Conservation (phyloP, 2,113 vertebrate genomes). For the Physeter macrocephalus region DNA sequence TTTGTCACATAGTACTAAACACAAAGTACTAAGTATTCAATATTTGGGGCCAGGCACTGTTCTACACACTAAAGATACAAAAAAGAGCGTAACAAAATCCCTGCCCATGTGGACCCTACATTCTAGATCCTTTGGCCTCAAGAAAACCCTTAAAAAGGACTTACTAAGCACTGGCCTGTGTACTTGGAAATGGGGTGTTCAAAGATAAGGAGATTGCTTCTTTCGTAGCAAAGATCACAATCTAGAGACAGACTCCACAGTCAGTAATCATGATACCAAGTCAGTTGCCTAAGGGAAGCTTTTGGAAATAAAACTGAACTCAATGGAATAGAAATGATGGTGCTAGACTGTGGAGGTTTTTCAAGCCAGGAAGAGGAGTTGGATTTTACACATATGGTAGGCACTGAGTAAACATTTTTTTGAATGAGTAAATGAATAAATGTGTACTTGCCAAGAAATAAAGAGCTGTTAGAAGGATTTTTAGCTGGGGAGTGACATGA, state of each 20-base stretch:
- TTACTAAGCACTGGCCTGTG: background rate
- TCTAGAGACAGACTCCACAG: background rate
- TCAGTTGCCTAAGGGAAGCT: background rate
- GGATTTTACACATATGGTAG: background rate
- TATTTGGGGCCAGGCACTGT: background rate
- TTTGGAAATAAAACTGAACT: background rate
- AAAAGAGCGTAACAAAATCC: background rate
- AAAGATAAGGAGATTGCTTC: background rate
- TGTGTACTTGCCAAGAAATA: slow-evolving; percentile 11
- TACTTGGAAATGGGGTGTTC: background rate
- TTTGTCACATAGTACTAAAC: background rate
- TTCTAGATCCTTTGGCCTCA: background rate
- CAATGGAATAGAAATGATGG: background rate
- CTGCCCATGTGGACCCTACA: background rate
- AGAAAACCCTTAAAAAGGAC: background rate
- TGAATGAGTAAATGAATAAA: slow-evolving; percentile 18
- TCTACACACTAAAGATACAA: background rate
- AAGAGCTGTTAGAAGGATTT: background rate
- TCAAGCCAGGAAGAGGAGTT: background rate
- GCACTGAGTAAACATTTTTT: background rate
- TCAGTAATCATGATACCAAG: background rate
- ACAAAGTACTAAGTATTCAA: background rate
- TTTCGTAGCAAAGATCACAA: background rate
- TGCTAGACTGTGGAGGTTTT: background rate
- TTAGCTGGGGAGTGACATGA: background rate